Conservation (phyloP, 2,888 invertebrate genomes). For the Busseola fusca region DNA sequence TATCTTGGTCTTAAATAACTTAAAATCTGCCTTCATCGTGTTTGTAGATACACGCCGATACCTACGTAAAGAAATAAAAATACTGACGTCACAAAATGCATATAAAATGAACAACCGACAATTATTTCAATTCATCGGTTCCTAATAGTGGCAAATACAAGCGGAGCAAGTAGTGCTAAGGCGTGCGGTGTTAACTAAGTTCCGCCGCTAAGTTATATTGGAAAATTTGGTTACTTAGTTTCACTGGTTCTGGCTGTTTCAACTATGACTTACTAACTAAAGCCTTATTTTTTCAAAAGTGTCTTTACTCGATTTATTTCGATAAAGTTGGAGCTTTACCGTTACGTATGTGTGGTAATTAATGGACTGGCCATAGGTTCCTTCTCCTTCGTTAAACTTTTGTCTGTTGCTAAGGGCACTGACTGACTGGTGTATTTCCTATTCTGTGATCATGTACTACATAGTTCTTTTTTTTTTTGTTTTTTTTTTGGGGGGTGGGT, state of each 20-base stretch:
- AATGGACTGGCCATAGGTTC: neutral
- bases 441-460: neutral
- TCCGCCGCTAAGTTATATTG: slow-evolving; percentile 47
- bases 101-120: slow-evolving; percentile 14
- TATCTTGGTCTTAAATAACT: neutral
- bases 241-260: slow-evolving; percentile 25
- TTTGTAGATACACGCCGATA: neutral
- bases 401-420: neutral
- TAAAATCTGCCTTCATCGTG: neutral
- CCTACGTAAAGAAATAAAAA: neutral
- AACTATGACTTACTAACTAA: slow-evolving; percentile 21
- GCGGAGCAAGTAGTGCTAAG: slow-evolving; percentile 30
- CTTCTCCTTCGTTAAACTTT: slow-evolving; percentile 7
- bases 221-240: slow-evolving; percentile 54
- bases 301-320: slow-evolving; percentile 2
- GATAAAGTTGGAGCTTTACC: neutral
- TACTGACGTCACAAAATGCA: neutral
- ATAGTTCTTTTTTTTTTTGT: too few species aligned
- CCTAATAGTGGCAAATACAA: slow-evolving; percentile 48
- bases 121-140: slow-evolving; percentile 44
- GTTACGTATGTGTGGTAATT: slow-evolving; percentile 3
- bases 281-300: slow-evolving; percentile 14
- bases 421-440: neutral
- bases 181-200: slow-evolving; percentile 52
- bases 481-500: too few species aligned